Base-by-base conservation (phyloP, 2,797 vertebrate genomes). In the Poeciliopsis presidionis region DNA sequence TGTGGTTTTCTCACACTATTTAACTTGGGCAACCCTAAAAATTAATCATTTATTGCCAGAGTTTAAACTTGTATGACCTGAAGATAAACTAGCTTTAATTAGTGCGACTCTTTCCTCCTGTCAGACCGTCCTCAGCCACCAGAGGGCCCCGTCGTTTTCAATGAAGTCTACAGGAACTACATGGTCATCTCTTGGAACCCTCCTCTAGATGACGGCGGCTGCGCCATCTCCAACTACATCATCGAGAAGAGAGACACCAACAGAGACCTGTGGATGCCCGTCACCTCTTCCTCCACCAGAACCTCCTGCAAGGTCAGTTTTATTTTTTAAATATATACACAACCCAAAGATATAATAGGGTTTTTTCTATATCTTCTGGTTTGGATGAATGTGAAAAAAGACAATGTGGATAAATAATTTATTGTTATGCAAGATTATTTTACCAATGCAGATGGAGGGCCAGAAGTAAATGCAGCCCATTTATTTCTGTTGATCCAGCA, bases 181-280 rank as follows among this genome's bases (percentile, higher is more conserved):
- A 97, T 99, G 97, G 83, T 98, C 49, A 95, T 99, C 91, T 98
- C 97, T 73, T 99, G 98, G 98, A 98, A 97, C 73, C 97, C 97
- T 73, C 98, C 98, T 47, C 94, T 98, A 85, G 98, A 99, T 87
- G 97, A 99, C 28, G 98, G 98, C 82, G 98, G 98, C 83, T 97
- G 97, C 87, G 94, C 96, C 82, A 90, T 99, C 87, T 98, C 98
- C 87, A 99, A 99, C 95, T 99, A 99, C 85, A 96, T 99, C 90
- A 87, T 99, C 78, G 98, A 99, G 93, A 99, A 99, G 94, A 97
- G 96, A 92, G 98, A 99, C 88, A 93, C 96, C 82, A 97, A 98
- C 93, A 96, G 97, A 94, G 98, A 99, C 33, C 47, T 99, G 67
- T 99, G 98, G 98, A 99, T 99, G 97, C 98, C 98, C 6, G 98